A percentile compares a stretch with the other conserved stretches of the same genome.
Conservation (phyloP, 2,888 invertebrate genomes). For the Dynastes grantii region DNA sequence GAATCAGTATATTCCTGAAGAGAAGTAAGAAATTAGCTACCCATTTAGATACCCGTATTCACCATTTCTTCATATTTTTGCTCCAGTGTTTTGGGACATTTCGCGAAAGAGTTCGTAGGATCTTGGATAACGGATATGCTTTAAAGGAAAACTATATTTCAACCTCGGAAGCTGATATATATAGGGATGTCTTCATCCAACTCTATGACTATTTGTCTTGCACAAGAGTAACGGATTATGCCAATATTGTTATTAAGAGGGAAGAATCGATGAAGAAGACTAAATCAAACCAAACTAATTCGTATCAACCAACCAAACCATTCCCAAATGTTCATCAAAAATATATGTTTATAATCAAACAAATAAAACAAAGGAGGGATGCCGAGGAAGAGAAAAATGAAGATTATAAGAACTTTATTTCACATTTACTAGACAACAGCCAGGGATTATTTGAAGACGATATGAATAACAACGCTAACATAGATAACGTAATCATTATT, state of each 20-base stretch:
- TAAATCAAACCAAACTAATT: not conserved
- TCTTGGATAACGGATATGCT: slow-evolving; percentile 6
- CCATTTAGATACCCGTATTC: slow-evolving; percentile 11
- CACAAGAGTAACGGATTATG: slow-evolving; percentile 22
- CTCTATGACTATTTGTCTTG: slow-evolving; percentile 35
- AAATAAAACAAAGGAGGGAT: slow-evolving; percentile 11
- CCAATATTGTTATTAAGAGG: not conserved
- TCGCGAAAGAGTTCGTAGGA: slow-evolving; percentile 18
- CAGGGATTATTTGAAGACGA: not conserved
- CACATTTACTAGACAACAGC: not conserved
- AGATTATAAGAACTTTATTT: slow-evolving; percentile 24
- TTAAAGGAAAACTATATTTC: slow-evolving; percentile 33
- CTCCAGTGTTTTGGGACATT: slow-evolving; percentile 27
- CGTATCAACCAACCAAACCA: not conserved
- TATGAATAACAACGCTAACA: not conserved
- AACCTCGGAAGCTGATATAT: slow-evolving; percentile 13
- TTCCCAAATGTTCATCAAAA: slow-evolving; percentile 3
- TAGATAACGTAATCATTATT: not conserved
- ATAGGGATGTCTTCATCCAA: slow-evolving; percentile 30
- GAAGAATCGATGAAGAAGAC: not conserved
- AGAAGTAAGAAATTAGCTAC: slow-evolving; percentile 9
- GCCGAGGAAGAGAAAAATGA: slow-evolving; percentile 28
- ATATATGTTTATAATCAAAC: slow-evolving; percentile 20
- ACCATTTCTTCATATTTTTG: slow-evolving; percentile 36
- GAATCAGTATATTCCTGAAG: slow-evolving; percentile 17